A percentile compares a stretch with the other conserved stretches of the same genome.
Evolutionary conservation across 2,888 invertebrate genomes (phyloP).

Genomic region (Leuctra nigra): DNA sequence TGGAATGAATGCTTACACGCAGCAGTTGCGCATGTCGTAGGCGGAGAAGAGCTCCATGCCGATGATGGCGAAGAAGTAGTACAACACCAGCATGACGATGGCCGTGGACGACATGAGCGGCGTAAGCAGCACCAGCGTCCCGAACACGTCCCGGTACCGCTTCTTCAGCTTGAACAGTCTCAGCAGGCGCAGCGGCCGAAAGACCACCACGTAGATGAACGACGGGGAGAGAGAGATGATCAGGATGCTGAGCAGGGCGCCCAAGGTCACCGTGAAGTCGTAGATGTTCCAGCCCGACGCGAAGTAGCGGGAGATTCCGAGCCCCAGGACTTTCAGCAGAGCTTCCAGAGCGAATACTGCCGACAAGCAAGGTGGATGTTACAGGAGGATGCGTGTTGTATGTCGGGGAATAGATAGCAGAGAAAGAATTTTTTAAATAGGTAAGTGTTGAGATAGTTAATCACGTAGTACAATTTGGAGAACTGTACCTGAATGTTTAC

Average conservation of each 20-base stretch:
- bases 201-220: conserved; percentile 64
- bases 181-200: conserved; percentile 56
- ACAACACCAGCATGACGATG: conserved; percentile 74
- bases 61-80: conserved; percentile 84
- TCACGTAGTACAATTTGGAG: no score
- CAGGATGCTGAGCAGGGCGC: conserved; percentile 60
- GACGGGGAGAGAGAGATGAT: conserved; percentile 58
- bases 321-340: conserved; percentile 60
- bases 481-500: no score
- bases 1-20: conserved; percentile 55
- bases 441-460: no score
- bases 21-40: conserved; percentile 71
- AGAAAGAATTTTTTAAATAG: no score
- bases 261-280: conserved; percentile 62
- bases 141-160: conserved; percentile 61
- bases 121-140: conserved; percentile 70
- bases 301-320: conserved; percentile 64
- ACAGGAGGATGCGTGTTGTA: no score
- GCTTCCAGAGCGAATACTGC: conserved; percentile 73
- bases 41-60: conserved; percentile 82
- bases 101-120: conserved; percentile 80
- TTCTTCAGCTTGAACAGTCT: conserved; percentile 34
- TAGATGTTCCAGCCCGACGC: conserved; percentile 82
- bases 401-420: no score
- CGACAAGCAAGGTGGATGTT: no score